These are phyloP conservation scores for Eilema griseolum DNA, from an alignment of 2,888 invertebrate genomes.

Conservation along the genomic window DNA sequence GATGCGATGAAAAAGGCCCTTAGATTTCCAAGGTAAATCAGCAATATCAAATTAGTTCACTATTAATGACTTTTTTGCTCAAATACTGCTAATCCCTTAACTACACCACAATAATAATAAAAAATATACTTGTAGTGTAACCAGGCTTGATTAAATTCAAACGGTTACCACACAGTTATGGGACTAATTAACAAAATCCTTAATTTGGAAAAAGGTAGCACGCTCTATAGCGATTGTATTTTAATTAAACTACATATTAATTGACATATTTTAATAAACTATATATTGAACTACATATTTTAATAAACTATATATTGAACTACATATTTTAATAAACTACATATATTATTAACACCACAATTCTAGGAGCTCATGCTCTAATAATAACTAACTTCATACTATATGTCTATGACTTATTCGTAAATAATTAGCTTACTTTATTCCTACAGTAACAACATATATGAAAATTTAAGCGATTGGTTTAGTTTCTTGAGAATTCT, in stretches of 20 bases:
- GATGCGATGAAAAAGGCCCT: background rate
- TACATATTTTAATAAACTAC: too few species aligned
- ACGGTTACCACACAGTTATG: constrained; percentile 17
- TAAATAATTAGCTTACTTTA: too few species aligned
- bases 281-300: too few species aligned
- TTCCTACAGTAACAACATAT: too few species aligned
- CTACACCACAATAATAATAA: background rate
- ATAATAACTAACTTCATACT: too few species aligned
- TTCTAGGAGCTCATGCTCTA: too few species aligned
- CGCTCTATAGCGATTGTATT: constrained; percentile 5
- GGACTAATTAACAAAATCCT: constrained; percentile 22
- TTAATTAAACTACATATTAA: constrained; percentile 6
- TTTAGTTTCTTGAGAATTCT: background rate
- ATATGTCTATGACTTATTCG: too few species aligned
- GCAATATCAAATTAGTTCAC: background rate
- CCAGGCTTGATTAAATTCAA: background rate
- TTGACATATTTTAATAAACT: too few species aligned
- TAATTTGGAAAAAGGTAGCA: constrained; percentile 12
- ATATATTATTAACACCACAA: background rate
- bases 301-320: too few species aligned
- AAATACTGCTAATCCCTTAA: background rate
- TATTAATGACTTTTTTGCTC: background rate
- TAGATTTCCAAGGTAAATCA: background rate
- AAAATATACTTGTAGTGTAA: background rate
- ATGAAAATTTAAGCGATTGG: background rate